Percentiles rank a stretch among this genome's conserved stretches.
These are phyloP conservation scores for Drosophila planitibia DNA, from an alignment of 2,888 invertebrate genomes.

Conservation along the genomic window DNA sequence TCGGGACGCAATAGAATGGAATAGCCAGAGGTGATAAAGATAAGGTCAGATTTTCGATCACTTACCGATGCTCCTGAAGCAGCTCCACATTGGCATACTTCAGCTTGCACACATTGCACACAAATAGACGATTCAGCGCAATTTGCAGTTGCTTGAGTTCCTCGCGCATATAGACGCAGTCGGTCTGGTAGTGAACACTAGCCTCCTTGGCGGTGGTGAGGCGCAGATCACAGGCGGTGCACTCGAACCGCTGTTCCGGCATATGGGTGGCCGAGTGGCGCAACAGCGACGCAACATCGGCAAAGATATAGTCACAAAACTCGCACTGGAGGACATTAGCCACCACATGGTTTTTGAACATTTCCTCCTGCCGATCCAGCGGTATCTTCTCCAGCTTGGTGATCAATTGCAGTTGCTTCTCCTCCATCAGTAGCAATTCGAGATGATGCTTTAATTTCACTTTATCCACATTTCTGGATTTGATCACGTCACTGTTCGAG, in stretches of 20 bases:
- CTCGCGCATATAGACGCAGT: constrained; percentile 83
- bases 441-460: constrained; percentile 28
- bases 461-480: neutral
- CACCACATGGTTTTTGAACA: constrained; percentile 70
- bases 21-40: neutral
- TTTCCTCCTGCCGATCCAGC: constrained; percentile 4
- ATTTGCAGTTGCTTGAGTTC: constrained; percentile 72
- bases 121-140: constrained; percentile 77
- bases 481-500: neutral
- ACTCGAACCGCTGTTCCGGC: constrained; percentile 82
- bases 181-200: constrained; percentile 87
- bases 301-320: constrained; percentile 87
- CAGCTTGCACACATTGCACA: constrained; percentile 84
- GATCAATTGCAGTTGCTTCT: constrained; percentile 11
- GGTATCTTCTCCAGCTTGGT: constrained; percentile 50
- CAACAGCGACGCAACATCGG: constrained; percentile 86
- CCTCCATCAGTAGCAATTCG: constrained; percentile 19
- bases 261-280: constrained; percentile 82
- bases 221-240: constrained; percentile 84
- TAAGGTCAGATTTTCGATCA: neutral
- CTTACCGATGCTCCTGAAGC: constrained; percentile 84
- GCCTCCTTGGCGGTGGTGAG: constrained; percentile 87
- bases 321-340: constrained; percentile 87
- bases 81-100: constrained; percentile 82
- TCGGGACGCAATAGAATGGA: neutral